These are phyloP conservation scores for Euschistus heros DNA, from an alignment of 1,140 invertebrate species.

Conservation along the genomic window DNA sequence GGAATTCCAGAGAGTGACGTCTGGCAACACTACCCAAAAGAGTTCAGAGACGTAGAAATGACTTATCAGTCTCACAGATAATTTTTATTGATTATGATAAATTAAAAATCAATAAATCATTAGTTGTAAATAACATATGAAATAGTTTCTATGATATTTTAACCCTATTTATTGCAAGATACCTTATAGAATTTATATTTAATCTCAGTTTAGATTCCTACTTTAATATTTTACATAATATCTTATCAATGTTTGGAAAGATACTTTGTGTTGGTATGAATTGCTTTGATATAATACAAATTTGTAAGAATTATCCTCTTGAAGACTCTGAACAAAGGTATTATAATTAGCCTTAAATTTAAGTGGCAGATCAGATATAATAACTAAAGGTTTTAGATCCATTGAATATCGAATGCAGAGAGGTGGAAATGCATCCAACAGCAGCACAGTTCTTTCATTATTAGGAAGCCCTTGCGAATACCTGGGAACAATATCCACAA, in stretches of 20 bases:
- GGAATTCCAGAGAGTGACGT: no score
- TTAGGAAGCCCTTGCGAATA: constrained; percentile 47
- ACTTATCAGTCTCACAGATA: no score
- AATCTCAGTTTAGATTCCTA: no score
- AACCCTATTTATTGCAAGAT: no score
- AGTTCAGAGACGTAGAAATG: no score
- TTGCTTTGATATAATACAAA: constrained; percentile 43
- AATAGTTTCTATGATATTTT: no score
- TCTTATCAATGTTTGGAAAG: constrained; percentile 27
- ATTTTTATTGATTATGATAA: no score
- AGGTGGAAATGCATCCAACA: constrained; percentile 61
- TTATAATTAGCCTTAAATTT: not conserved
- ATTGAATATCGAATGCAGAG: constrained; percentile 47
- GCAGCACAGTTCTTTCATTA: constrained; percentile 48
- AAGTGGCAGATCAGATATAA: not conserved
- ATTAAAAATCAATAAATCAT: no score
- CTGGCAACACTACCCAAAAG: no score
- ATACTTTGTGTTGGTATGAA: constrained; percentile 40
- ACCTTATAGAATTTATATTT: no score
- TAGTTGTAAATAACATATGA: no score
- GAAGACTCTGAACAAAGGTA: constrained; percentile 42
- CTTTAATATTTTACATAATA: no score
- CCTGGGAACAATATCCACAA: constrained; percentile 35
- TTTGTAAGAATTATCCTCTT: constrained; percentile 38
- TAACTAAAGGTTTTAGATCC: constrained; percentile 37